A percentile compares a stretch with the other conserved stretches of the same genome.
Evolutionary conservation across 2,797 vertebrate species (phyloP).

Genomic region (Pempheris klunzingeri): DNA sequence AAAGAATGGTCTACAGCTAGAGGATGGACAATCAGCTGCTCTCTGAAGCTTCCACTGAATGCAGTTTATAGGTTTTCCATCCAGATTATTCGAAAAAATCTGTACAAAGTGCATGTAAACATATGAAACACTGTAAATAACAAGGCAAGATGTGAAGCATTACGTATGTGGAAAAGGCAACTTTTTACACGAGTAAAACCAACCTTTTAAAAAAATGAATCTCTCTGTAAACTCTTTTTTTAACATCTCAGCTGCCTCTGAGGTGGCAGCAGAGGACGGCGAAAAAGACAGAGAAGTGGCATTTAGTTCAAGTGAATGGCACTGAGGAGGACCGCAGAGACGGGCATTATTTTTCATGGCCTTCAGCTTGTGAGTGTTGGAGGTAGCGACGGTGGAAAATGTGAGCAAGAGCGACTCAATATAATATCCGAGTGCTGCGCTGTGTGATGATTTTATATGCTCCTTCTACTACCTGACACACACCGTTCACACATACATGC

Average conservation of each 20-base stretch:
- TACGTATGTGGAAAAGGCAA: background rate
- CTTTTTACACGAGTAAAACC: background rate
- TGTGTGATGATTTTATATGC: slow-evolving; percentile 66
- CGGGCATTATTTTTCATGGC: slow-evolving; percentile 70
- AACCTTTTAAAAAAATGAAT: slow-evolving; percentile 2
- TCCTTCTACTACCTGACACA: slow-evolving; percentile 51
- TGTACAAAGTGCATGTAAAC: background rate
- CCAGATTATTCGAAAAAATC: background rate
- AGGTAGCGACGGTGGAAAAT: slow-evolving; percentile 69
- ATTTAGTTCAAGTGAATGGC: slow-evolving; percentile 44
- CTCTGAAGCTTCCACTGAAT: background rate
- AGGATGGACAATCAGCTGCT: slow-evolving; percentile 25
- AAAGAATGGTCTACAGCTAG: slow-evolving; percentile 11
- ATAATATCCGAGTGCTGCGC: slow-evolving; percentile 65
- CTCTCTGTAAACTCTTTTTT: slow-evolving; percentile 9
- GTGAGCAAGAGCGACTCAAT: slow-evolving; percentile 64
- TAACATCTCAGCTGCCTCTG: slow-evolving; percentile 4
- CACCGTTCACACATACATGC: slow-evolving; percentile 53
- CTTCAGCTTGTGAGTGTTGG: slow-evolving; percentile 64
- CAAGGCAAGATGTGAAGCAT: background rate
- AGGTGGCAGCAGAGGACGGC: slow-evolving; percentile 29
- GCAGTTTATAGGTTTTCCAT: background rate
- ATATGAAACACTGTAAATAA: slow-evolving; percentile 1
- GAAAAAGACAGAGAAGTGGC: slow-evolving; percentile 51
- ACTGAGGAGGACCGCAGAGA: slow-evolving; percentile 52